phyloP scores from a whole-genome alignment of 2,113 vertebrate genomes.

The Chlamydotis undulata region DNA sequence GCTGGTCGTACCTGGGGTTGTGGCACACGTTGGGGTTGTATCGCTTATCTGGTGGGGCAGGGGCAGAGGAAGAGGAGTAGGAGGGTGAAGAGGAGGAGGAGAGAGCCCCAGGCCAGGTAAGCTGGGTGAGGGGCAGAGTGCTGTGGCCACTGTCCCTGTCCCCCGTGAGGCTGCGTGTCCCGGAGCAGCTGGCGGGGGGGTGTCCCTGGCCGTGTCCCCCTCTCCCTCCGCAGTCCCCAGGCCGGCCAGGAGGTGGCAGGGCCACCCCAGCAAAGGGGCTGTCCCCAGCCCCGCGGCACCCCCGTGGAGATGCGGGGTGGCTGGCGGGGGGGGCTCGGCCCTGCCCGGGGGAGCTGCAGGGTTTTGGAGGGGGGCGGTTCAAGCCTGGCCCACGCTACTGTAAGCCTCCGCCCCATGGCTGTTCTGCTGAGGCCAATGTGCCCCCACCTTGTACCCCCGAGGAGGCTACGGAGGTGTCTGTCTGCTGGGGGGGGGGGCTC shows the following conservation, averaged over 20 bases:
- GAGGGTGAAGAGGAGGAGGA: neutral
- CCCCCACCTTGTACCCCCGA: no score
- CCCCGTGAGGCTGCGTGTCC: no score
- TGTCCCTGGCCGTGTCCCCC: neutral
- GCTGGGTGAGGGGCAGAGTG: neutral
- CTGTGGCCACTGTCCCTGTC: neutral
- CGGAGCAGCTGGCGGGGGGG: no score
- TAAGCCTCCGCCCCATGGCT: neutral
- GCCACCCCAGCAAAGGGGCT: neutral
- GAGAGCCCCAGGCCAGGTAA: neutral
- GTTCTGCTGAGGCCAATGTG: neutral
- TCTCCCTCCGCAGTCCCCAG: neutral
- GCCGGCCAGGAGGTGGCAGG: conserved; percentile 52
- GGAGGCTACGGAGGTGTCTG: neutral
- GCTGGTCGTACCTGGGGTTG: no score
- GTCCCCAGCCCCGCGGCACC: neutral
- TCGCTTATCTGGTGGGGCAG: rapidly evolving
- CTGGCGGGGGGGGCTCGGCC: neutral
- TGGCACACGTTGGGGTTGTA: rapidly evolving
- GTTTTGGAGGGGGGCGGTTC: neutral
- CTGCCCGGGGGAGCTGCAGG: neutral
- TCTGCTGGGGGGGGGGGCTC: neutral
- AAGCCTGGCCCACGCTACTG: neutral
- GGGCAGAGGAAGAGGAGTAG: neutral
- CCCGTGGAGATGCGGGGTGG: no score